Conservation (phyloP, 2,888 invertebrate species). For the Chrysina gloriosa region DNA sequence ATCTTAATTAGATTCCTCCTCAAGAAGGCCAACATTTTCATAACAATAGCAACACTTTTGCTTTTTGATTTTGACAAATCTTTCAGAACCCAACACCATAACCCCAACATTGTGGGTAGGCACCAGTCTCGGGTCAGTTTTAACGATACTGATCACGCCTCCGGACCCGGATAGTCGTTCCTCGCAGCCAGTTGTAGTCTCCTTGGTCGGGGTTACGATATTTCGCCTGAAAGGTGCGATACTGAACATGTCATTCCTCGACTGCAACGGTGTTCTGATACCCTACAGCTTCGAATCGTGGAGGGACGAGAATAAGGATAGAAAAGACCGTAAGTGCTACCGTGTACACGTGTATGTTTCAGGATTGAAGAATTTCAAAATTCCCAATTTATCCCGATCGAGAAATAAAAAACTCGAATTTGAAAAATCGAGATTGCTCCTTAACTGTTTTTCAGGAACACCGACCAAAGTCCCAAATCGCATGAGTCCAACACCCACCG, state of each 20-base stretch:
- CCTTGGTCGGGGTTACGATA: conserved; percentile 95
- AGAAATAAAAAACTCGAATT: too few species aligned
- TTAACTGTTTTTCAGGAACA: conserved; percentile 64
- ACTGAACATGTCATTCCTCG: conserved; percentile 94
- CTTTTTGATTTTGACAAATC: too few species aligned
- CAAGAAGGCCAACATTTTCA: too few species aligned
- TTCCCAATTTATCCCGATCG: too few species aligned
- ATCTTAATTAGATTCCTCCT: too few species aligned
- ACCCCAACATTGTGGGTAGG: conserved; percentile 97
- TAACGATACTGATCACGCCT: conserved; percentile 90
- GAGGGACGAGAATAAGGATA: conserved; percentile 86
- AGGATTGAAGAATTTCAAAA: too few species aligned
- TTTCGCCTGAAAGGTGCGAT: conserved; percentile 97
- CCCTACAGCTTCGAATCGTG: conserved; percentile 92
- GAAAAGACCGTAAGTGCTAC: conserved; percentile 48
- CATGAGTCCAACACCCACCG: conserved; percentile 80
- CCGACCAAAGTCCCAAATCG: conserved; percentile 78
- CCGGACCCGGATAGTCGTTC: conserved; percentile 83
- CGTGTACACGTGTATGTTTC: background rate
- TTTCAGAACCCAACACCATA: conserved; percentile 82
- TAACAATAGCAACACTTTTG: too few species aligned
- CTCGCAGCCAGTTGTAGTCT: conserved; percentile 87
- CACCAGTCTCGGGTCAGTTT: conserved; percentile 95
- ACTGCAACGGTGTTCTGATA: conserved; percentile 93
- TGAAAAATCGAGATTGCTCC: conserved; percentile 7